These are phyloP conservation scores for Sebastes steindachneri DNA, from an alignment of 2,797 vertebrate species.

Conservation along the genomic window DNA sequence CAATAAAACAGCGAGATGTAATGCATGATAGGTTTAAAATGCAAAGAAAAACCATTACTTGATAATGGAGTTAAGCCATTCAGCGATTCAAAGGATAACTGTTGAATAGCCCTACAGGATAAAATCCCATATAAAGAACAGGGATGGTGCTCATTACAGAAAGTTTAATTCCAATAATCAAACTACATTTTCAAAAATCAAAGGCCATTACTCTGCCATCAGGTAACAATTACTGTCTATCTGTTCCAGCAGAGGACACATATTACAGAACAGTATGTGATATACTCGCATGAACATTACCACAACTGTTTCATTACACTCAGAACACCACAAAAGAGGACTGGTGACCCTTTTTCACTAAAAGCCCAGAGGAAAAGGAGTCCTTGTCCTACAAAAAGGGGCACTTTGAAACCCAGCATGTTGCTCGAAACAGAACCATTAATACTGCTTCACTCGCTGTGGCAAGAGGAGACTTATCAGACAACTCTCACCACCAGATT, in stretches of 20 bases:
- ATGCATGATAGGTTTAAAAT: slow-evolving; percentile 39
- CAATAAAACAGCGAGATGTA: slow-evolving; percentile 62
- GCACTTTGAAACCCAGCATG: slow-evolving; percentile 83
- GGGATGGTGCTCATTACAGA: background rate
- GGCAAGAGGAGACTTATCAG: slow-evolving; percentile 67
- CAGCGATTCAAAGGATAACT: slow-evolving; percentile 15
- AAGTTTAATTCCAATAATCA: slow-evolving; percentile 17
- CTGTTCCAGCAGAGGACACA: slow-evolving; percentile 37
- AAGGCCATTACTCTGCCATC: background rate
- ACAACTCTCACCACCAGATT: slow-evolving; percentile 40
- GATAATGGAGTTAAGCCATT: slow-evolving; percentile 22
- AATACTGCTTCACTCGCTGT: slow-evolving; percentile 67
- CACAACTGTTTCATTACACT: slow-evolving; percentile 69
- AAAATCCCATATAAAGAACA: slow-evolving; percentile 4
- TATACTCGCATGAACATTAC: slow-evolving; percentile 54
- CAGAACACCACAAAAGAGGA: slow-evolving; percentile 71
- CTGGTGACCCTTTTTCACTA: slow-evolving; percentile 79
- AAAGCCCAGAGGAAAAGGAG: slow-evolving; percentile 86
- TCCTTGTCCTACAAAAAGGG: slow-evolving; percentile 88
- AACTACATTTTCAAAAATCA: slow-evolving; percentile 18
- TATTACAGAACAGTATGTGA: slow-evolving; percentile 29
- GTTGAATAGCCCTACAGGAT: background rate
- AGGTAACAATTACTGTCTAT: slow-evolving; percentile 38
- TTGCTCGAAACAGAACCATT: slow-evolving; percentile 77
- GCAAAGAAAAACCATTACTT: slow-evolving; percentile 14